Base-by-base conservation (phyloP, 2,113 vertebrate genomes). In the Cacatua alba region DNA sequence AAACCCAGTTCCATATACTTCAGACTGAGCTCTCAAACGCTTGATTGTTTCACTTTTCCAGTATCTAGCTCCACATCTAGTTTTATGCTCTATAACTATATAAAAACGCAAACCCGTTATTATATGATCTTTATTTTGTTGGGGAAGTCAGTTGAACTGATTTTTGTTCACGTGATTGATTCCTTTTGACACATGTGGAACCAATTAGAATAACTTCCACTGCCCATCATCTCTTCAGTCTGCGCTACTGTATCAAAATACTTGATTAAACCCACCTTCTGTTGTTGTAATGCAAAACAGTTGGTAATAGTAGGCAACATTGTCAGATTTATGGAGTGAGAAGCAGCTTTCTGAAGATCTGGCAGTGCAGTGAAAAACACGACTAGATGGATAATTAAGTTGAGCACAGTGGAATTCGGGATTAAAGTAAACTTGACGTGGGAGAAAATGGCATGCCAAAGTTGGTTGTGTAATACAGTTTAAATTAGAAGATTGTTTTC, bases 251-350 rank as follows among this genome's bases (percentile, higher is more conserved):
- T 96, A 96, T 95, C 93, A 93, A 88, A 94, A 95, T 92, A 76
- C 92, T 84, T 96, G 94, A 90, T 94, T 97, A 93, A 94, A 95
- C 92, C 76, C 87, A 87, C 84, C 91, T 95, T 91, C 80, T 90
- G 85, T 88, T 88, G 90, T 90, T 97, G 74, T 96, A 95, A 95
- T 95, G 86, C 81, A 94, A 93, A 96, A 12, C 96, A 95, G 76
- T 96, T 91, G 94, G 90, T 74, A 94, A 94, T 81, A 72, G 84
- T 53, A 93, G 88, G 92, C 93, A 77, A 90, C 67, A 93, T 26
- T 86, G 90, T 95, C 90, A 93, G 95, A 96, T 97, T 96, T 95
- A 97, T 92, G 93, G 90, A 96, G 91, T 96, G 95, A 97, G 85
- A 97, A 95, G 94, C 88, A 68, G 91, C 91, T 88, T 96, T 94